Percentiles rank a stretch among this genome's conserved stretches.
Conservation (phyloP, 92 coral and sea anemone species). For the Ricordea florida region DNA sequence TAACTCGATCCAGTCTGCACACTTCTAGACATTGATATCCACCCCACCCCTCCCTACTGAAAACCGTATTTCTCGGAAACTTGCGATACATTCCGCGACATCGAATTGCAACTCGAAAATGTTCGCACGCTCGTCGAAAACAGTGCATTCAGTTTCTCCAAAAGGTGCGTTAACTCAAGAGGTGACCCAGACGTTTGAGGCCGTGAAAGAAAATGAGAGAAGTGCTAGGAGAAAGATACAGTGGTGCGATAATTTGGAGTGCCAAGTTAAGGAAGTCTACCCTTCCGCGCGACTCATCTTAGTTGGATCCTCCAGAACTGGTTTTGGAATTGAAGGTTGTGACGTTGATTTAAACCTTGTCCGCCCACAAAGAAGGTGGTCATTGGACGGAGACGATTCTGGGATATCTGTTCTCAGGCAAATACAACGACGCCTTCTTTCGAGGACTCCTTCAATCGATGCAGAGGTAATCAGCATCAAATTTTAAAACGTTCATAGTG, state of each 20-base stretch:
- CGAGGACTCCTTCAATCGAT: not conserved
- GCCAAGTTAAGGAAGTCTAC: not conserved
- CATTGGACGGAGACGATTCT: not conserved
- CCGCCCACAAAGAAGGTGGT: not conserved
- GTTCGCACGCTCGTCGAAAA: too few species aligned
- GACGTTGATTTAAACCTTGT: conserved; percentile 67
- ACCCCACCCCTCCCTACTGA: too few species aligned
- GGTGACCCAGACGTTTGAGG: conserved; percentile 36
- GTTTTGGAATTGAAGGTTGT: conserved; percentile 52
- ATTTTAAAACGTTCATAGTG: too few species aligned
- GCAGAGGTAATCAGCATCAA: too few species aligned
- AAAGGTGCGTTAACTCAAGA: conserved; percentile 2
- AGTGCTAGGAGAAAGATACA: conserved; percentile 23
- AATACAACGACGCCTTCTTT: too few species aligned
- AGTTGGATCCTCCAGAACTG: conserved; percentile 57
- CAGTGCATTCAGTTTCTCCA: too few species aligned
- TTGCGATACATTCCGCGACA: too few species aligned
- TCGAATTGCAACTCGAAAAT: too few species aligned
- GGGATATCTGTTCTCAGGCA: conserved; percentile 6
- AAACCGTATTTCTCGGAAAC: too few species aligned
- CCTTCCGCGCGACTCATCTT: conserved; percentile 41
- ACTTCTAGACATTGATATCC: too few species aligned
- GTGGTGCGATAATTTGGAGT: conserved; percentile 45
- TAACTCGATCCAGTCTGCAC: too few species aligned
- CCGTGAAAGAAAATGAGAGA: conserved; percentile 20